Conservation (phyloP, 2,888 invertebrate species). For the Melanotus villosus region DNA sequence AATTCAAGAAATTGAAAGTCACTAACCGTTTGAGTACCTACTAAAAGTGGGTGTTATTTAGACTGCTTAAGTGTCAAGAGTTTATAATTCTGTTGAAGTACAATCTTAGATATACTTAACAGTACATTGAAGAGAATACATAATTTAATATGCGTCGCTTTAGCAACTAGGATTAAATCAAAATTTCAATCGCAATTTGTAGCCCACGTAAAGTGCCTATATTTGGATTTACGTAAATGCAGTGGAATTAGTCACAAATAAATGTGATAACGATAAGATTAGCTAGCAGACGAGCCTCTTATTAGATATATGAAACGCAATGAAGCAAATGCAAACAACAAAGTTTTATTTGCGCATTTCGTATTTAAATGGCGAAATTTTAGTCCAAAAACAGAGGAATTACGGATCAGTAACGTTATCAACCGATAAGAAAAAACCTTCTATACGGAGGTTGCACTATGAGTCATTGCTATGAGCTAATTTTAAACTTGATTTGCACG, state of each 20-base stretch:
- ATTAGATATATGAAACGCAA: too few relatives aligned
- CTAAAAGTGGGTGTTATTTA: too few relatives aligned
- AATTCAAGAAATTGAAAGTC: too few relatives aligned
- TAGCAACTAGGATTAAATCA: too few relatives aligned
- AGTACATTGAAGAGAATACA: too few relatives aligned
- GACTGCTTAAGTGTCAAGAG: too few relatives aligned
- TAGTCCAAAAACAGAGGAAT: not conserved
- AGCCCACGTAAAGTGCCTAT: not conserved
- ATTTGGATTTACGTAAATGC: conserved; percentile 2
- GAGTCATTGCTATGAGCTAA: conserved; percentile 17
- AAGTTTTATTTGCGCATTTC: not conserved
- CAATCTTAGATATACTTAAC: too few relatives aligned
- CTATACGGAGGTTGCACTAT: not conserved
- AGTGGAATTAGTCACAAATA: conserved; percentile 6
- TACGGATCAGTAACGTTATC: conserved; percentile 5
- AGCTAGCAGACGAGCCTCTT: not conserved
- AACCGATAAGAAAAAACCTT: conserved; percentile 5
- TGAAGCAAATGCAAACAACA: too few relatives aligned
- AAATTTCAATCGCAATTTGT: too few relatives aligned
- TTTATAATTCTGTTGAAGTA: too few relatives aligned
- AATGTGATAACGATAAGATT: not conserved
- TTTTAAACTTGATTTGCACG: conserved; percentile 16
- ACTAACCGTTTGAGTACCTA: too few relatives aligned
- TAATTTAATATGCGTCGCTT: too few relatives aligned
- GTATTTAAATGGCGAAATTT: not conserved